Evolutionary conservation across 2,888 invertebrate genomes (phyloP).

Genomic region (Tipula vernalis): DNA sequence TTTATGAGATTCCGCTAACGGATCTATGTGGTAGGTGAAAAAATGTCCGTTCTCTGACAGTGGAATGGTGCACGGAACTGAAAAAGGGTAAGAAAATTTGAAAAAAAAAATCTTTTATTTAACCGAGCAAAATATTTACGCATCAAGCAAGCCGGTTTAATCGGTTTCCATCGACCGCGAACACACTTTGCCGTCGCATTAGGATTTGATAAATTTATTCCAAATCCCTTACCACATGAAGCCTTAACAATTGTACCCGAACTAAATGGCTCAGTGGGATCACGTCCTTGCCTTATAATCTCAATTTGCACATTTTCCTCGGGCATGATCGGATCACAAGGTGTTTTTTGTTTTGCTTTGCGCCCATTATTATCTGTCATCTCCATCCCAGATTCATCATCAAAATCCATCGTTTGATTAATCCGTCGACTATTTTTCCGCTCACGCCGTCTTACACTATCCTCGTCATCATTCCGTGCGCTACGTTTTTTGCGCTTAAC

Average conservation of each 20-base stretch:
- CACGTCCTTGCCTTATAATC: conserved; percentile 55
- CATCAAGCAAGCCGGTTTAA: conserved; percentile 66
- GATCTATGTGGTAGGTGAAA: conserved; percentile 33
- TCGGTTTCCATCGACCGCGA: conserved; percentile 74
- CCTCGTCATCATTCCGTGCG: conserved; percentile 11
- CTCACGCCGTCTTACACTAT: not conserved
- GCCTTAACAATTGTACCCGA: conserved; percentile 64
- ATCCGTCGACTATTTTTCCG: not conserved
- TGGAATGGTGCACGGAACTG: conserved; percentile 61
- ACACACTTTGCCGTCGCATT: conserved; percentile 71
- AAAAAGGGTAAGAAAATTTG: conserved; percentile 14
- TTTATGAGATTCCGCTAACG: conserved; percentile 27
- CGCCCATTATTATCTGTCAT: conserved; percentile 13
- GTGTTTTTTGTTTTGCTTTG: conserved; percentile 39
- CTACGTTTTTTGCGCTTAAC: conserved; percentile 23
- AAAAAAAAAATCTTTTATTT: not conserved
- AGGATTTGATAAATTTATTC: conserved; percentile 53
- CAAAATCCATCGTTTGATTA: conserved; percentile 6
- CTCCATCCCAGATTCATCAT: conserved; percentile 13
- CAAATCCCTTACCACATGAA: conserved; percentile 66
- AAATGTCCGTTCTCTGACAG: conserved; percentile 55
- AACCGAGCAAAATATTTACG: conserved; percentile 34
- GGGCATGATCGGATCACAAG: conserved; percentile 49
- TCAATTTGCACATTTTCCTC: conserved; percentile 55
- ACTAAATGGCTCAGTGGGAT: conserved; percentile 57